Percentiles rank a stretch among this genome's conserved stretches.
Conservation (phyloP, 2,797 vertebrate genomes). For the Enoplosus armatus region DNA sequence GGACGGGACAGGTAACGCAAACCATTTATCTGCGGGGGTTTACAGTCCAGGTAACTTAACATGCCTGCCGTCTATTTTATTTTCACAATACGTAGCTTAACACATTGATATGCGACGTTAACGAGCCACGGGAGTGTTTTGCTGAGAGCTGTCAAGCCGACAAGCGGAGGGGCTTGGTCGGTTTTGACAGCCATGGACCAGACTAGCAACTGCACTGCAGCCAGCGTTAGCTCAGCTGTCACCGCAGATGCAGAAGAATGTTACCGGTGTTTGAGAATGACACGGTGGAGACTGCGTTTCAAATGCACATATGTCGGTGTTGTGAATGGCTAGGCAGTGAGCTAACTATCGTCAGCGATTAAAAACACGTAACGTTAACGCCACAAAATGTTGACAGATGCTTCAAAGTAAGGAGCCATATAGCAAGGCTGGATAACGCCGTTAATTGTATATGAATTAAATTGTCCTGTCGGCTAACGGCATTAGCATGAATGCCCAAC, state of each 20-base stretch:
- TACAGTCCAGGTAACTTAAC: constrained; percentile 53
- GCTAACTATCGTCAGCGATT: background rate
- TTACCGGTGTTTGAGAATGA: constrained; percentile 53
- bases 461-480: constrained; percentile 3
- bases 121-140: constrained; percentile 22
- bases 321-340: background rate
- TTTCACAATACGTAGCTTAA: no score
- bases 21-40: constrained; percentile 35
- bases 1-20: constrained; percentile 78
- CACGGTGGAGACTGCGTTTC: constrained; percentile 26
- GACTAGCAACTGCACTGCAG: constrained; percentile 75
- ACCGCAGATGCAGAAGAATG: constrained; percentile 58
- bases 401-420: constrained; percentile 13
- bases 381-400: constrained; percentile 23
- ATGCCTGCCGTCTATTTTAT: background rate
- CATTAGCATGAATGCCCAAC: background rate
- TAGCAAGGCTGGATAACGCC: constrained; percentile 1
- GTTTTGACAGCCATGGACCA: constrained; percentile 68
- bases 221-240: constrained; percentile 78
- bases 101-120: background rate
- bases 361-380: background rate
- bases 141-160: constrained; percentile 50
- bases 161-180: constrained; percentile 68
- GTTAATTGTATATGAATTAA: constrained; percentile 31
- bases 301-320: background rate